These are phyloP conservation scores for Argyrosomus japonicus DNA, from an alignment of 2,113 vertebrate species.

Conservation along the genomic window DNA sequence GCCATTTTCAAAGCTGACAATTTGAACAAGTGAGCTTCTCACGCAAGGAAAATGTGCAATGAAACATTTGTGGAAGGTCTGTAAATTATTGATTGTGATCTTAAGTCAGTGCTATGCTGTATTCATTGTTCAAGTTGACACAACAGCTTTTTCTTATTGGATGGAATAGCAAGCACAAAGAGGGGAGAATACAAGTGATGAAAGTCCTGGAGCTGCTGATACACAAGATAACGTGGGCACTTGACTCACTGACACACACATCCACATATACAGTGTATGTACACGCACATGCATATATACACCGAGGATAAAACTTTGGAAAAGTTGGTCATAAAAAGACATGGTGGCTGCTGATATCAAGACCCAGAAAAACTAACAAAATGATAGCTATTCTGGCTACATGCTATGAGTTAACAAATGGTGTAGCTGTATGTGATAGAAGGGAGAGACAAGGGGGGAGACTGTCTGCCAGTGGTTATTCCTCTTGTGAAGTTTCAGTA, in stretches of 20 bases:
- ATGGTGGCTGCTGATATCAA: background rate
- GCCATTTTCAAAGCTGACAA: background rate
- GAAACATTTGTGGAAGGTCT: slow-evolving; percentile 54
- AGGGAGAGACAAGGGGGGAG: background rate
- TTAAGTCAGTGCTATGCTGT: slow-evolving; percentile 48
- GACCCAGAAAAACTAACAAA: background rate
- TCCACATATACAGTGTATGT: too few species aligned
- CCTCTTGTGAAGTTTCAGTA: slow-evolving; percentile 14
- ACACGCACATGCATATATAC: background rate
- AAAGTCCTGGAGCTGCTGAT: slow-evolving; percentile 13
- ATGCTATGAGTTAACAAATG: background rate
- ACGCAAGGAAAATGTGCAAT: slow-evolving; percentile 46
- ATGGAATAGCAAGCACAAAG: slow-evolving; percentile 39
- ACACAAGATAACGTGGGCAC: background rate
- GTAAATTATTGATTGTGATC: slow-evolving; percentile 65
- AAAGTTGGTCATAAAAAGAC: background rate
- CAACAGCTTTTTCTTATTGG: slow-evolving; percentile 27
- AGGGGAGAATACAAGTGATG: slow-evolving; percentile 15
- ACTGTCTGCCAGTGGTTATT: background rate
- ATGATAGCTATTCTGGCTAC: background rate
- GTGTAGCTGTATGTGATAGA: background rate
- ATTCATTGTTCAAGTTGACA: slow-evolving; percentile 44
- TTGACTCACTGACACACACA: background rate
- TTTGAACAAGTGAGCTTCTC: slow-evolving; percentile 42
- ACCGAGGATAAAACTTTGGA: background rate